Evolutionary conservation across 2,797 vertebrate species (phyloP).

Genomic region (Acropternis orthonyx): DNA sequence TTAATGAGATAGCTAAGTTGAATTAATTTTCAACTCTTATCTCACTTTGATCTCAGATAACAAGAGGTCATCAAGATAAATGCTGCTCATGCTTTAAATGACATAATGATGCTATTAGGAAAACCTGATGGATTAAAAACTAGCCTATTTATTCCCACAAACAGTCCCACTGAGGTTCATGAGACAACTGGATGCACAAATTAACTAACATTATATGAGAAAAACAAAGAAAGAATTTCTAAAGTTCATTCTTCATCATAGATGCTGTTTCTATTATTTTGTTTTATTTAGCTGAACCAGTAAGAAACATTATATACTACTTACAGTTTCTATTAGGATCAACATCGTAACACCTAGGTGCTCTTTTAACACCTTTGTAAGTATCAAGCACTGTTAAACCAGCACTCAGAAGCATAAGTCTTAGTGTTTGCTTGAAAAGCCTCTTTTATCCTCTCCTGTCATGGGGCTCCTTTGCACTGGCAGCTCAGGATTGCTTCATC

Average conservation of each 20-base stretch:
- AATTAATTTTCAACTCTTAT: slow-evolving; percentile 25
- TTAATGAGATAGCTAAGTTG: background rate
- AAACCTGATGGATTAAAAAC: slow-evolving; percentile 19
- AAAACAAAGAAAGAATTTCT: background rate
- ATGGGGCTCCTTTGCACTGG: background rate
- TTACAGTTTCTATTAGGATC: background rate
- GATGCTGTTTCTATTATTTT: background rate
- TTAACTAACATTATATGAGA: background rate
- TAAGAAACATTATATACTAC: background rate
- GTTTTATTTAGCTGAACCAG: background rate
- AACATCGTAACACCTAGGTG: background rate
- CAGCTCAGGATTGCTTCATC: background rate
- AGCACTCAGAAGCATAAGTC: background rate
- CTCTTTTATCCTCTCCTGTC: background rate
- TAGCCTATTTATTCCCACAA: background rate
- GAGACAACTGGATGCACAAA: background rate
- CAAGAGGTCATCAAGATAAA: slow-evolving; percentile 27
- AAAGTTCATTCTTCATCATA: background rate
- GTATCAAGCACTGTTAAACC: background rate
- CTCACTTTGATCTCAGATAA: slow-evolving; percentile 36
- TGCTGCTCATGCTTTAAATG: background rate
- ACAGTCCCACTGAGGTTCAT: background rate
- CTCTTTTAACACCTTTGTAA: background rate
- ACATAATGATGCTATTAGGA: background rate
- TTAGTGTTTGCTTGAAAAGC: background rate